A percentile compares a stretch with the other conserved stretches of the same genome.
These are phyloP conservation scores for Aulostomus chinensis DNA, from an alignment of 2,797 vertebrate genomes.

Conservation along the genomic window DNA sequence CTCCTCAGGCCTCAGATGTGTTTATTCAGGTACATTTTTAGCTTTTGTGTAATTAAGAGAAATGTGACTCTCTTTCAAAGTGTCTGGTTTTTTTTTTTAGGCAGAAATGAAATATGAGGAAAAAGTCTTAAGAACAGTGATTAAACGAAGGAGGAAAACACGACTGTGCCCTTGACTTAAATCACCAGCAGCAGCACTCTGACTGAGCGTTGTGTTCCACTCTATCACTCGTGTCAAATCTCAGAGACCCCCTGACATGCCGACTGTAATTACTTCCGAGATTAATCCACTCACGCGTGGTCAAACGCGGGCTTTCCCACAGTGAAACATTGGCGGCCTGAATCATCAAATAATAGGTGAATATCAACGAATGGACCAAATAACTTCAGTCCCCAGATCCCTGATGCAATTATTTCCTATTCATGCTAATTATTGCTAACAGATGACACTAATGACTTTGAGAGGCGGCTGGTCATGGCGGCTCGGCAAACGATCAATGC, in stretches of 20 bases:
- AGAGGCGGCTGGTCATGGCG: conserved; percentile 80
- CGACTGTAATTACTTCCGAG: conserved; percentile 82
- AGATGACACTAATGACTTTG: conserved; percentile 95
- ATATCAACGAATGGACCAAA: conserved; percentile 86
- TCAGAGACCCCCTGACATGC: conserved; percentile 65
- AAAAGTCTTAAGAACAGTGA: too few species aligned
- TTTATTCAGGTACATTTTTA: background rate
- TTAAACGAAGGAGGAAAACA: too few species aligned
- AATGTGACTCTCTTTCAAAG: too few species aligned
- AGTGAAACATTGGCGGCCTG: conserved; percentile 72
- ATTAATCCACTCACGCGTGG: conserved; percentile 76
- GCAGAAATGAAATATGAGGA: too few species aligned
- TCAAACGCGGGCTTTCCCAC: conserved; percentile 69
- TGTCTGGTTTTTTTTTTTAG: too few species aligned
- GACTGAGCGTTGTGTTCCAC: conserved; percentile 75
- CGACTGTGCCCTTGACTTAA: conserved; percentile 51
- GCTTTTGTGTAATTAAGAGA: too few species aligned
- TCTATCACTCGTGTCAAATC: conserved; percentile 80
- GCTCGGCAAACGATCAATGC: conserved; percentile 79
- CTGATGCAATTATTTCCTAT: conserved; percentile 93
- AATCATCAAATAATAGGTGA: conserved; percentile 85
- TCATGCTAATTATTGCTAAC: conserved; percentile 94
- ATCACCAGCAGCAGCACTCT: background rate
- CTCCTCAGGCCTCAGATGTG: background rate
- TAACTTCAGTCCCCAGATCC: conserved; percentile 85